phyloP scores from a whole-genome alignment of 2,888 invertebrate genomes.

The Macrosoma leucophasiata region DNA sequence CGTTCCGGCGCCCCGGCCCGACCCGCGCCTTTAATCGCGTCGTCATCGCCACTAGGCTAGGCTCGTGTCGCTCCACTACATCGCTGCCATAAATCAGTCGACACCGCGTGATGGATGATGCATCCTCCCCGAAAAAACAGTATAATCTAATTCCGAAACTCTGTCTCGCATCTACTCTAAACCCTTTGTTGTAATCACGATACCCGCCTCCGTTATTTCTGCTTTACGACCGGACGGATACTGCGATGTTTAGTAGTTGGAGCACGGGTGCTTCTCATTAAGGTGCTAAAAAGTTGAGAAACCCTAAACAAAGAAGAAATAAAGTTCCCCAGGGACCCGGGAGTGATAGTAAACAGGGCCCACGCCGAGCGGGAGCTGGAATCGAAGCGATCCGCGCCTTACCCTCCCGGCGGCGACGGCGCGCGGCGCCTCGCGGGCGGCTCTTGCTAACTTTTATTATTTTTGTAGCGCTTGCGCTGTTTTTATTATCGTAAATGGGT shows the following conservation, averaged over 20 bases:
- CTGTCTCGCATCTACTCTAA: not conserved
- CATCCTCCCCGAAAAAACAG: constrained; percentile 48
- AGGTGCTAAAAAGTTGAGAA: constrained; percentile 38
- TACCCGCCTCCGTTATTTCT: too few species aligned
- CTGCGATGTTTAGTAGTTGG: constrained; percentile 13
- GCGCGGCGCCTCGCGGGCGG: constrained; percentile 50
- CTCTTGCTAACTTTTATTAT: constrained; percentile 63
- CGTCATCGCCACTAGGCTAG: constrained; percentile 62
- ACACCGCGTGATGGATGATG: constrained; percentile 60
- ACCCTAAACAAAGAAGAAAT: constrained; percentile 45
- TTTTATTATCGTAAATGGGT: constrained; percentile 54
- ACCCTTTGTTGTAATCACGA: too few species aligned
- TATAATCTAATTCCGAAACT: constrained; percentile 23
- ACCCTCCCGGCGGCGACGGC: constrained; percentile 30
- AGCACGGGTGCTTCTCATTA: constrained; percentile 40
- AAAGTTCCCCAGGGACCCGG: constrained; percentile 31
- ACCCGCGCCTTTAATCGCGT: constrained; percentile 47
- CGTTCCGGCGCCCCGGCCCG: constrained; percentile 22
- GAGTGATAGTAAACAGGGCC: constrained; percentile 54
- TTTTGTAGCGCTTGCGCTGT: constrained; percentile 54
- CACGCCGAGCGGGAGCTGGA: constrained; percentile 38
- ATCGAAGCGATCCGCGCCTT: constrained; percentile 30
- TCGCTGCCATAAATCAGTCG: constrained; percentile 67
- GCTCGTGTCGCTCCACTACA: constrained; percentile 53
- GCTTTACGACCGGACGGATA: not conserved